phyloP scores from a whole-genome alignment of 2,888 invertebrate genomes.

The Sphecodes monilicornis region DNA sequence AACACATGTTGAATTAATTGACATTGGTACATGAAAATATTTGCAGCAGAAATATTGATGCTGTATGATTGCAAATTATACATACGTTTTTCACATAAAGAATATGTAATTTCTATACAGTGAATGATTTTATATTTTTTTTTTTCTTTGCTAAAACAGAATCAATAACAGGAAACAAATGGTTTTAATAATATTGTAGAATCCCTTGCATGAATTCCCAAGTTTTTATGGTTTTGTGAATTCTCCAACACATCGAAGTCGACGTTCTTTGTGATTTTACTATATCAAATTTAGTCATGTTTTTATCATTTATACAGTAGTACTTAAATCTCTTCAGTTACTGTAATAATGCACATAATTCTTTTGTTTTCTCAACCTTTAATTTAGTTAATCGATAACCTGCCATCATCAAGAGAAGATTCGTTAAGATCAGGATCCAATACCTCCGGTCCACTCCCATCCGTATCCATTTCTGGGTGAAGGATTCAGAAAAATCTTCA shows the following conservation, averaged over 20 bases:
- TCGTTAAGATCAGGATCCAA: conserved; percentile 72
- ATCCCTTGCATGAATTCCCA: conserved; percentile 37
- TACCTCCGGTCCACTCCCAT: conserved; percentile 71
- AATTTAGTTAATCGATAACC: conserved; percentile 75
- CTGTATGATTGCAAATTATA: conserved; percentile 58
- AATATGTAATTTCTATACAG: conserved; percentile 46
- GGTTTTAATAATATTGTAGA: conserved; percentile 12
- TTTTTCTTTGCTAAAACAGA: conserved; percentile 32
- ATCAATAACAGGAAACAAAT: conserved; percentile 26
- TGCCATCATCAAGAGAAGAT: conserved; percentile 74
- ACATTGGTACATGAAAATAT: conserved; percentile 29
- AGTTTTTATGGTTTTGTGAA: not conserved
- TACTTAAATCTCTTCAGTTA: conserved; percentile 13
- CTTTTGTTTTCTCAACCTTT: conserved; percentile 42
- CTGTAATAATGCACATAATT: not conserved
- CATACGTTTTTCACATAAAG: conserved; percentile 47
- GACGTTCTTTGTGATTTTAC: not conserved
- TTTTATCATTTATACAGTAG: not conserved
- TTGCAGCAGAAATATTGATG: conserved; percentile 30
- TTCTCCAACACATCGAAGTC: not conserved
- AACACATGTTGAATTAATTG: conserved; percentile 30
- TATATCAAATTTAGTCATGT: not conserved
- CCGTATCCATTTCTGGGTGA: conserved; percentile 68
- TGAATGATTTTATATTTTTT: conserved; percentile 52
- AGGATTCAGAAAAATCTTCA: conserved; percentile 49